Evolutionary conservation across 2,888 invertebrate species (phyloP).

Genomic region (Carterocephalus palaemon): DNA sequence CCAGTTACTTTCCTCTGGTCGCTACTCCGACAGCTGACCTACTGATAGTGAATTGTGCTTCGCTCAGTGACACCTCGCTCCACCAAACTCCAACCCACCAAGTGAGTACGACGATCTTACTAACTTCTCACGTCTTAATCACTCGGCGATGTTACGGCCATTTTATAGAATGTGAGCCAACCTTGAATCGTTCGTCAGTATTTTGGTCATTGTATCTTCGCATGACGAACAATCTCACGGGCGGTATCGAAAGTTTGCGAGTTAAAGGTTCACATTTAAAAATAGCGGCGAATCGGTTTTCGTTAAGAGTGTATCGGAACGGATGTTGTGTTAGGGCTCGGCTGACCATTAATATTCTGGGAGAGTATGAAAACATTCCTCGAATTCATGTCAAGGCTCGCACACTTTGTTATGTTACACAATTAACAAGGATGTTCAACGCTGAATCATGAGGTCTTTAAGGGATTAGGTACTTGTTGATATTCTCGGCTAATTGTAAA

Average conservation of each 20-base stretch:
- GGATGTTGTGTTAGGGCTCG: slow-evolving; percentile 42
- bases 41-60: slow-evolving; percentile 66
- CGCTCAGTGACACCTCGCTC: slow-evolving; percentile 39
- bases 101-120: slow-evolving; percentile 48
- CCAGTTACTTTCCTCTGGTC: slow-evolving; percentile 48
- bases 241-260: slow-evolving; percentile 32
- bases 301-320: slow-evolving; percentile 42
- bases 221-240: slow-evolving; percentile 37
- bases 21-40: slow-evolving; percentile 49
- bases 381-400: slow-evolving; percentile 65
- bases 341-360: slow-evolving; percentile 49
- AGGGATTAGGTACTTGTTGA: slow-evolving; percentile 12
- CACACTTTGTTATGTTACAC: slow-evolving; percentile 46
- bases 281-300: slow-evolving; percentile 40
- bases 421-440: slow-evolving; percentile 29
- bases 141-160: slow-evolving; percentile 60
- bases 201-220: slow-evolving; percentile 63
- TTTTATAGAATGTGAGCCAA: slow-evolving; percentile 66
- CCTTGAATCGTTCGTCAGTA: slow-evolving; percentile 65
- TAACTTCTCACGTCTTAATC: slow-evolving; percentile 55
- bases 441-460: slow-evolving; percentile 15
- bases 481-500: not conserved
- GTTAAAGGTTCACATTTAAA: slow-evolving; percentile 37
- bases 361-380: slow-evolving; percentile 49
- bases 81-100: slow-evolving; percentile 27